Evolutionary conservation across 2,113 vertebrate species (phyloP), one percentile per base, ranked within the genome.

Genomic region (Telmatochromis bifrenatus): DNA sequence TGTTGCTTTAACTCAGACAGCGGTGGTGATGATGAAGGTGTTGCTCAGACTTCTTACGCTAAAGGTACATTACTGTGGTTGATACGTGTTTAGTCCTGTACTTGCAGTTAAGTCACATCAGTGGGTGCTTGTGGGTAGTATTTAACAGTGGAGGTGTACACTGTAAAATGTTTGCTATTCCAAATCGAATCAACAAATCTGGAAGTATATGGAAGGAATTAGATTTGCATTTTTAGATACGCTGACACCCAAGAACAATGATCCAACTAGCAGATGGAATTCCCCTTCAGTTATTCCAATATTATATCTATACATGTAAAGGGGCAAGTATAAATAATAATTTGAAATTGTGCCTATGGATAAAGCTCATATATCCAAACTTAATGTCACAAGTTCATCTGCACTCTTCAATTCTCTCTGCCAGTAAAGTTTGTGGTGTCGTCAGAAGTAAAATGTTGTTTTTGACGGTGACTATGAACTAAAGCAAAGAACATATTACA

Each of bases 1-100:
- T 70, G 58, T 82, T 94, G 47, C 89, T 77, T 89, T 79, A 51
- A 77, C 84, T 86, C 89, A 96, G 95, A 95, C 65, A 83, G 85
- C 70, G 88, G 49, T 81, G 84, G 28, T 83, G 81, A 81, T 28
- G 86, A 81, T 77, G 90, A 91, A 84, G 47, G 21, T 89, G 39
- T 88, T 70, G 89, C 12, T 84, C 88, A 85, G 58, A 86, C 81
- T 53, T 49, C 79, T 21, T 8, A 35, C 28, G 39, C 26, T 33
- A 53, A 93, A 94, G 90, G 89, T 92, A 92, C 54, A 35, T 58
- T 23, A 7, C 55, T 37, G 17, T 62, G 28, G 58, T 28, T 81
- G 3, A 28, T 65, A 26, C 26, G 33, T 65, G 45, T 89, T 77
- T 88, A n/a, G 21, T 7, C 28, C 39, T 37, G 77, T 21, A 31